phyloP scores from a whole-genome alignment of 2,888 invertebrate species.

The Sphinx pinastri region DNA sequence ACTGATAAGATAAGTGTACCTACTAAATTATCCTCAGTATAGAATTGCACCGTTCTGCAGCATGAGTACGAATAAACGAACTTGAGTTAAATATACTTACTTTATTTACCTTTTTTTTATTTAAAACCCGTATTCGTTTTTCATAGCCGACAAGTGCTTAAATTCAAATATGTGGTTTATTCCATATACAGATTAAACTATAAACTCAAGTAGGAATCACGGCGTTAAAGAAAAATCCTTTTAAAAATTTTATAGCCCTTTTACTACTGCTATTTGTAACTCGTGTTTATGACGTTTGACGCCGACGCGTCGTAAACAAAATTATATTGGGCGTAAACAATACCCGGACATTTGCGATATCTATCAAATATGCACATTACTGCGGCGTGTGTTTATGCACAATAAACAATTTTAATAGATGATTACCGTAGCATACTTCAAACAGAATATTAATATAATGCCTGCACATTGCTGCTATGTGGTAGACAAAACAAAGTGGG shows the following conservation, averaged over 20 bases:
- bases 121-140: neutral
- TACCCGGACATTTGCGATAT: constrained; percentile 23
- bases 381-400: neutral
- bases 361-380: constrained; percentile 22
- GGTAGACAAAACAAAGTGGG: too few species aligned
- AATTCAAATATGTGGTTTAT: neutral
- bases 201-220: constrained; percentile 6
- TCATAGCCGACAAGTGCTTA: neutral
- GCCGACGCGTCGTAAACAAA: constrained; percentile 20
- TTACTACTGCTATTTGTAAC: constrained; percentile 18
- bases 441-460: too few species aligned
- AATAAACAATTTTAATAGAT: neutral
- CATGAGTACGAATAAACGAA: too few species aligned
- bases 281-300: constrained; percentile 21
- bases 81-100: too few species aligned
- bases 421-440: too few species aligned
- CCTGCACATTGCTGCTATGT: too few species aligned
- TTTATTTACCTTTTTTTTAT: too few species aligned
- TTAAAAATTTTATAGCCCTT: constrained; percentile 19
- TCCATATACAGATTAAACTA: neutral
- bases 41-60: too few species aligned
- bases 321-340: constrained; percentile 27
- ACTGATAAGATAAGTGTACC: too few species aligned
- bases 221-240: constrained; percentile 17
- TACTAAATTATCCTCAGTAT: too few species aligned